phyloP scores from a whole-genome alignment of 2,888 invertebrate genomes.

The Leistus spinibarbis region DNA sequence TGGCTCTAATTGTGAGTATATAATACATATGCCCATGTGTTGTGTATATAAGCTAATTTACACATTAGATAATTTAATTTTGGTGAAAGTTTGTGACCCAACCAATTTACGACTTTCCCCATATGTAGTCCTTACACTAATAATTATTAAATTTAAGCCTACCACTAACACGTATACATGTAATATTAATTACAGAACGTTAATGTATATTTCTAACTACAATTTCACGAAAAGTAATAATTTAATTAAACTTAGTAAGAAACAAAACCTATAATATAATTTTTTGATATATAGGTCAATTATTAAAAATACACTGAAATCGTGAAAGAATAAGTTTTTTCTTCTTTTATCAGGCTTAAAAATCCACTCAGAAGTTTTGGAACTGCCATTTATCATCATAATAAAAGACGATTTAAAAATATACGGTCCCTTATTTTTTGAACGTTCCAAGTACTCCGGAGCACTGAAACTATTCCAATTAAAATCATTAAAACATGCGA shows the following conservation, averaged over 20 bases:
- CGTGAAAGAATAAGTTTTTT: not conserved
- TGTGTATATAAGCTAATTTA: not conserved
- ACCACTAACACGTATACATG: too few species aligned
- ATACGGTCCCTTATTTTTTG: slow-evolving; percentile 8
- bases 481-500: slow-evolving; percentile 30
- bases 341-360: not conserved
- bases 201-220: too few species aligned
- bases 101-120: not conserved
- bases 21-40: not conserved
- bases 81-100: not conserved
- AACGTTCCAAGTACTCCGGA: slow-evolving; percentile 22
- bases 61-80: slow-evolving; percentile 3
- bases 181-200: too few species aligned
- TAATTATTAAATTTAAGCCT: not conserved
- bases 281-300: not conserved
- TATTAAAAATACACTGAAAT: not conserved
- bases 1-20: slow-evolving; percentile 1
- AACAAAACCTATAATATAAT: not conserved
- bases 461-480: slow-evolving; percentile 31
- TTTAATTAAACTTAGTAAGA: too few species aligned
- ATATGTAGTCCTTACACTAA: not conserved
- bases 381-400: not conserved
- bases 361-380: not conserved
- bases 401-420: not conserved
- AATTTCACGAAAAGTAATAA: too few species aligned